phyloP scores from a whole-genome alignment of 2,113 vertebrate species.

The Tachysurus fulvidraco region DNA sequence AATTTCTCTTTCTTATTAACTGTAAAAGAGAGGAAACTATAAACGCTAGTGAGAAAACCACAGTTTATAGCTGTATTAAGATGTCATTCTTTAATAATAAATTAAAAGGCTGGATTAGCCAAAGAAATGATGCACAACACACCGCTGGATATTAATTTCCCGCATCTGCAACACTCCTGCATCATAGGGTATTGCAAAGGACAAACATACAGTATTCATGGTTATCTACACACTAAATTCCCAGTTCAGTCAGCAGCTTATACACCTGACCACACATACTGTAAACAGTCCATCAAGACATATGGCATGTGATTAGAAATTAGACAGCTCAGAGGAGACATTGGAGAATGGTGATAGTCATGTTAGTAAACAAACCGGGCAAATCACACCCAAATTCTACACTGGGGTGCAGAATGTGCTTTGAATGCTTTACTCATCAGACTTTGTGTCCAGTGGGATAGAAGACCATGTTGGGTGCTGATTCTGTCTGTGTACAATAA shows the following conservation, averaged over 20 bases:
- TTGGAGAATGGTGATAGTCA: not conserved
- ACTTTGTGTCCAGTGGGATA: not conserved
- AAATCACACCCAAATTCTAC: slow-evolving; percentile 6
- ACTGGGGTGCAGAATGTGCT: slow-evolving; percentile 1
- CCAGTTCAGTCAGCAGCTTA: not conserved
- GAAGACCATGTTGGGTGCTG: not conserved
- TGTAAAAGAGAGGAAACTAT: not conserved
- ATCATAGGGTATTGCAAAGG: not conserved
- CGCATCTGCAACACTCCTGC: not conserved
- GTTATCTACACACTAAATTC: not conserved
- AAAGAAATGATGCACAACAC: not conserved
- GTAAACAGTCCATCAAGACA: no score
- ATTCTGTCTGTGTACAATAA: not conserved
- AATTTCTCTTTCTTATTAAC: not conserved
- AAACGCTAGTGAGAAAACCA: not conserved
- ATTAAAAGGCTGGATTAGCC: not conserved
- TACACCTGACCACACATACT: not conserved
- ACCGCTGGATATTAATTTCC: not conserved
- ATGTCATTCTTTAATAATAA: not conserved
- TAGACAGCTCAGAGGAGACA: not conserved
- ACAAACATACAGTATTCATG: not conserved
- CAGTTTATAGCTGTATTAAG: not conserved
- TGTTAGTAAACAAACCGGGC: not conserved
- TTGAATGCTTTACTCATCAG: slow-evolving; percentile 2
- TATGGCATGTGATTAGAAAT: not conserved